Evolutionary conservation across 1,140 invertebrate genomes (phyloP).

Genomic region (Doryteuthis pealeii): DNA sequence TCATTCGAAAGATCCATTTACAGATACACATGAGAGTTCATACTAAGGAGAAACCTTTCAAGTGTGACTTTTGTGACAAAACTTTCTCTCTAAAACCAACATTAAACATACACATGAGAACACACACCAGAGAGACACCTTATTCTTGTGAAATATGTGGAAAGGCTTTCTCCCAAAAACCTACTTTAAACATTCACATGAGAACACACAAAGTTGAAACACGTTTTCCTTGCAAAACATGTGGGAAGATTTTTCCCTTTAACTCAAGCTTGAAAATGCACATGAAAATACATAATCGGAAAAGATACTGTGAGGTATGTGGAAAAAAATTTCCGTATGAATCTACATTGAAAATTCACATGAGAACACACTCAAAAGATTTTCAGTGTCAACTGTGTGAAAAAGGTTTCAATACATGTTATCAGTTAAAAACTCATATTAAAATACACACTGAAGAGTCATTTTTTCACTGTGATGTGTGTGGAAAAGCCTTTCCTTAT

Average conservation of each 20-base stretch:
- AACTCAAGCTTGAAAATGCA: conserved; percentile 16
- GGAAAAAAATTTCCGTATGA: conserved; percentile 72
- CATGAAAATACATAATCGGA: conserved; percentile 16
- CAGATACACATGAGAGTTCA: conserved; percentile 62
- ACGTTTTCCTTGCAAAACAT: conserved; percentile 4
- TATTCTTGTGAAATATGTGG: conserved; percentile 45
- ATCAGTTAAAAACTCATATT: conserved; percentile 38
- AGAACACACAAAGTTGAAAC: neutral
- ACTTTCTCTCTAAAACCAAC: neutral
- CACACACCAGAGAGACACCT: conserved; percentile 56
- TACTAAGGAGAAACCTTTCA: conserved; percentile 14
- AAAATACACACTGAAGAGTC: conserved; percentile 52
- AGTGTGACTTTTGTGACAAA: conserved; percentile 25
- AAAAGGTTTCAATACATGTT: conserved; percentile 11
- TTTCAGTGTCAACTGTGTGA: conserved; percentile 77
- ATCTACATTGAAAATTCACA: conserved; percentile 30
- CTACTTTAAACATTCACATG: conserved; percentile 18
- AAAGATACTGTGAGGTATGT: conserved; percentile 73
- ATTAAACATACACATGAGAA: conserved; percentile 58
- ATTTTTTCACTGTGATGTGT: conserved; percentile 54
- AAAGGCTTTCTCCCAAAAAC: conserved; percentile 29
- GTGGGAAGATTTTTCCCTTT: conserved; percentile 16
- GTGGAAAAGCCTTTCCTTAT: conserved; percentile 35
- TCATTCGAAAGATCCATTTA: conserved; percentile 64
- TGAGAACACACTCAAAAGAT: conserved; percentile 75